A percentile compares a stretch with the other conserved stretches of the same genome.
Conservation (phyloP, 2,888 invertebrate species). For the Sialis lutaria region DNA sequence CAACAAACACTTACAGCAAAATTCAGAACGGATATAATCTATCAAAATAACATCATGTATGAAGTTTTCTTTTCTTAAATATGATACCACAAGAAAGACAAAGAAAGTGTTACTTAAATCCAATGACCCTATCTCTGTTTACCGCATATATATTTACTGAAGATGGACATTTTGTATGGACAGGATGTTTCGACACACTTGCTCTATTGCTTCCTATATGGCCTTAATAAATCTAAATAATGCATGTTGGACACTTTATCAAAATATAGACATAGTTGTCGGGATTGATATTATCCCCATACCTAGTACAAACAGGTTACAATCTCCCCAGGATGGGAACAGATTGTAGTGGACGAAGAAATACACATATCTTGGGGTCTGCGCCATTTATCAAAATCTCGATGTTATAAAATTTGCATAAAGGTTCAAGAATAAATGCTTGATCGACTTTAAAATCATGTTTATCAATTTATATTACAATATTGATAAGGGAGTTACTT, state of each 20-base stretch:
- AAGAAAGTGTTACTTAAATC: too few species aligned
- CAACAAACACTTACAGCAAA: neutral
- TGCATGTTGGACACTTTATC: slow-evolving; percentile 15
- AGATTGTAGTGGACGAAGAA: too few species aligned
- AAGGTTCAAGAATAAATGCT: too few species aligned
- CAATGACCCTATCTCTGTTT: neutral
- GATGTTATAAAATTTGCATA: too few species aligned
- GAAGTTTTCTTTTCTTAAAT: neutral
- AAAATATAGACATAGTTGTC: slow-evolving; percentile 2
- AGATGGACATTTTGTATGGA: neutral
- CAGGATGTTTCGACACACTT: neutral
- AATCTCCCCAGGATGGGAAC: too few species aligned
- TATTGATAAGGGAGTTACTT: too few species aligned
- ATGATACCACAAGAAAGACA: too few species aligned
- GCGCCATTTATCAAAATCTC: too few species aligned
- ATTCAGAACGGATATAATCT: neutral
- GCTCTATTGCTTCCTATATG: slow-evolving; percentile 22
- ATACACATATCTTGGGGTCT: too few species aligned
- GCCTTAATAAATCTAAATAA: slow-evolving; percentile 25
- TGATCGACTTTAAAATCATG: too few species aligned
- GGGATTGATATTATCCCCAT: neutral
- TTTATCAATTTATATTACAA: too few species aligned
- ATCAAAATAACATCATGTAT: neutral
- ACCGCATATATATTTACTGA: neutral
- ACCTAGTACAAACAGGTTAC: neutral